Evolutionary conservation across 1,140 invertebrate genomes (phyloP).

Genomic region (Coptotermes formosanus): DNA sequence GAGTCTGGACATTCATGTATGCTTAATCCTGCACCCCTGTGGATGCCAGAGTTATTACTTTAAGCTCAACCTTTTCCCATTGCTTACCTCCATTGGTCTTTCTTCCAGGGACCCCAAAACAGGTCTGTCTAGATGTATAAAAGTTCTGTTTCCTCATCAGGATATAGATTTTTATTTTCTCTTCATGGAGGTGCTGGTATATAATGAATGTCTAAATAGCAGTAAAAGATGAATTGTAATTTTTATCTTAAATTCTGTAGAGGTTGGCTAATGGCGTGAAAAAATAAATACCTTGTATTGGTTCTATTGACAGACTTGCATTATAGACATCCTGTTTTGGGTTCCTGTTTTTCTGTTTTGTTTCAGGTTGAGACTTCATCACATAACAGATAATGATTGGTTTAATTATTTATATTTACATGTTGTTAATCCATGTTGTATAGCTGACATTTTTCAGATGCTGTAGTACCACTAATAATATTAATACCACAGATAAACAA

Average conservation of each 20-base stretch:
- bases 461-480: neutral
- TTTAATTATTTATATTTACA: neutral
- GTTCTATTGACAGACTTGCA: too few species aligned
- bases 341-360: neutral
- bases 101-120: neutral
- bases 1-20: neutral
- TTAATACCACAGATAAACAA: neutral
- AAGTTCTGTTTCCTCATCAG: neutral
- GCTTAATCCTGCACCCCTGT: neutral
- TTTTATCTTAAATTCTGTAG: too few species aligned
- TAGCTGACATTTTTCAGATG: neutral
- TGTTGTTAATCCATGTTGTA: neutral
- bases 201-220: too few species aligned
- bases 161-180: too few species aligned
- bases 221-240: too few species aligned
- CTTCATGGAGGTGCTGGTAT: too few species aligned
- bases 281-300: too few species aligned
- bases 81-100: slow-evolving; percentile 24
- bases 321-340: neutral
- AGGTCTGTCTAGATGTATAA: neutral
- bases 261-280: too few species aligned
- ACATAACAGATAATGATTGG: neutral
- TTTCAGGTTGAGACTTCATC: neutral
- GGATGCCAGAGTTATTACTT: slow-evolving; percentile 11
- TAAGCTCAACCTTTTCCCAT: slow-evolving; percentile 25